Base-by-base conservation (phyloP, 2,888 invertebrate species). In the Aphodius granarius region DNA sequence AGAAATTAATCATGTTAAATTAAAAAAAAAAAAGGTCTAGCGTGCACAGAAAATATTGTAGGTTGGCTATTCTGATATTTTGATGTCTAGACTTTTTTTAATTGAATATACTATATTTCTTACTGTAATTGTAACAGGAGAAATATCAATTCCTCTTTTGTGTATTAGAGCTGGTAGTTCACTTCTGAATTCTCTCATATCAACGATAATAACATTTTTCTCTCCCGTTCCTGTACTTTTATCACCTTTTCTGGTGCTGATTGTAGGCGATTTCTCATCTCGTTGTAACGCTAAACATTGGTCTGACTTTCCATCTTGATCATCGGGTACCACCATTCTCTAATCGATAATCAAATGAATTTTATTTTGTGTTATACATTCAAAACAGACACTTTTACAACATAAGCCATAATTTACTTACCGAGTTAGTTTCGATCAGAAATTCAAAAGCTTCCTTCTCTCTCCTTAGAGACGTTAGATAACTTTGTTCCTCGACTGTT, bases 151-250 rank as follows among this genome's bases (percentile, higher is more conserved):
- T 5, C 97, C 97, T 74, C 96, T 92, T 84, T 94, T 94, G 86
- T 99, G 98, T 76, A 99, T 92, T 71, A 99, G 88, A 1, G 97
- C 94, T 0, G 99, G 99, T 72, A 99, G 89, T 86, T 99, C 98
- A 74, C 98, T 97, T 63, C 98, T 92, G 86, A 99, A 99, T 88
- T 99, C 99, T 81, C 99, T 90, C 94, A 98, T 97, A 86, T 99
- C 99, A 15, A 99, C 98, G 80, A 99, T 92, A 21, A 95, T 88
- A 81, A 89, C 89, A 2, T 90, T 90, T 70, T 86, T 88, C 16
- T 72, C 72, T 18, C n/a, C 20, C 5, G 70, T 81, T 87, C 88
- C 78, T 85, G 87, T 22, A 19, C 43, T 18, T 63, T 63, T 65
- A 5, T 76, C 78, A 63, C 83, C 79, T 75, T 82, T 82, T 71